phyloP scores from a whole-genome alignment of 2,113 vertebrate genomes.

The Hoplias malabaricus region DNA sequence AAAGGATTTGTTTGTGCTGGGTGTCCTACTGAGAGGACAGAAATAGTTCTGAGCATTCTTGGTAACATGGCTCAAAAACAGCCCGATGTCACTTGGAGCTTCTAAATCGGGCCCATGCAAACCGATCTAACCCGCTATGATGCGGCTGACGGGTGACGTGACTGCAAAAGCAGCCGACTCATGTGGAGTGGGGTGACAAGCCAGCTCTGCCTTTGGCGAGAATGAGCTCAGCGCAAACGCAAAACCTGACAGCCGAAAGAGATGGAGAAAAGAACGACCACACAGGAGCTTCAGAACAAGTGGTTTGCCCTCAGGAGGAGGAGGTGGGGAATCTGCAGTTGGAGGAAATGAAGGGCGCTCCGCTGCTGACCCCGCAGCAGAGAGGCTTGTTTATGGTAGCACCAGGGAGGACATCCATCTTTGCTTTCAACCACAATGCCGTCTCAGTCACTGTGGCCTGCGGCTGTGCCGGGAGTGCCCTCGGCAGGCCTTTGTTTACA shows the following conservation, averaged over 20 bases:
- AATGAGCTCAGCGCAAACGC: constrained; percentile 25
- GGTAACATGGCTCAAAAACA: constrained; percentile 46
- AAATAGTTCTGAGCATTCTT: constrained; percentile 37
- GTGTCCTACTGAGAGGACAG: constrained; percentile 6
- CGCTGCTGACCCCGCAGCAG: constrained; percentile 28
- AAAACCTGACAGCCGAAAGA: not conserved
- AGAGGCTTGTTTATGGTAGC: constrained; percentile 31
- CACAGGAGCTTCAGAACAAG: constrained; percentile 2
- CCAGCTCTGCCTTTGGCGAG: not conserved
- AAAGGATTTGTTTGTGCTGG: not conserved
- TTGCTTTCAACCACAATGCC: not conserved
- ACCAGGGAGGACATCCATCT: not conserved
- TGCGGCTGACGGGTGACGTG: constrained; percentile 58
- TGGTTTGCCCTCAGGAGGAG: constrained; percentile 1
- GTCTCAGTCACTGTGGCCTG: constrained; percentile 18
- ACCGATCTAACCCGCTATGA: constrained; percentile 58
- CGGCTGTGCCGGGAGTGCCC: not conserved
- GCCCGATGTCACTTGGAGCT: constrained; percentile 47
- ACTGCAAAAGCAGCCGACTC: constrained; percentile 61
- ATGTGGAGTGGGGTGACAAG: constrained; percentile 47
- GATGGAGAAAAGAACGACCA: not conserved
- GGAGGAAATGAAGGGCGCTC: constrained; percentile 24
- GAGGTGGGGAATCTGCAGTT: constrained; percentile 3
- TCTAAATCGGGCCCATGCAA: constrained; percentile 64
- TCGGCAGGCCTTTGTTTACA: constrained; percentile 30